Base-by-base conservation (phyloP, 2,888 invertebrate genomes). In the Polydrusus cervinus region DNA sequence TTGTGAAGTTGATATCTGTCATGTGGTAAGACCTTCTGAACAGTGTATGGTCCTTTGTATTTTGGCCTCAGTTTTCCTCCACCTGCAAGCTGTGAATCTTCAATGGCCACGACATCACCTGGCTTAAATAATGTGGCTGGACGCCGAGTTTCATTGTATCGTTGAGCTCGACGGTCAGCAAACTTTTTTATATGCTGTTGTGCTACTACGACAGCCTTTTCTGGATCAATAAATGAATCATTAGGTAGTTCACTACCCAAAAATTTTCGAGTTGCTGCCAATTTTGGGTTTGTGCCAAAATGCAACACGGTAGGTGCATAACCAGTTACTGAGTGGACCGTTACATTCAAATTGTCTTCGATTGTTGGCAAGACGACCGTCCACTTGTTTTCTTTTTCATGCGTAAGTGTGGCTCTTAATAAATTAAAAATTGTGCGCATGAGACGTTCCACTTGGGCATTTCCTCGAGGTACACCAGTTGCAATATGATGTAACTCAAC, bases 81-180 rank as follows among this genome's bases (percentile, higher is more conserved):
- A 20, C 77, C 78, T 53, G 78, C 75, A 5, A 78, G 53, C 64
- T 78, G 79, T 38, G 79, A 71, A 65, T 78, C 77, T 66, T 78
- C 73, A n/a, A 79, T 57, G 6, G 77, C 78, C 55, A 16, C 51
- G 18, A 38, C 16, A 20, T 18, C 71, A 47, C 11, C n/a, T 51
- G 61, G 3, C 10, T 70, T 51, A 30, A 70, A 74, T 43, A 68
- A 68, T 6, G 3, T 68, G 2, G 6, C 18, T n/a, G 14, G 65
- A 38, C 69, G 30, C 3, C 67, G 53, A 30, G 51, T 18, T 30
- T 13, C 13, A 53, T 67, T 38, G 13, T 38, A 38, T 14, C 53
- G 67, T 14, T 67, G 67, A 62, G 78, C 78, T 25, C 5, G 25
- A 5, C 25, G 25, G 25, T 25, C 40, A 11, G 40, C 40, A 40